phyloP scores from a whole-genome alignment of 2,888 invertebrate genomes.

The Chromoteleia sp. region DNA sequence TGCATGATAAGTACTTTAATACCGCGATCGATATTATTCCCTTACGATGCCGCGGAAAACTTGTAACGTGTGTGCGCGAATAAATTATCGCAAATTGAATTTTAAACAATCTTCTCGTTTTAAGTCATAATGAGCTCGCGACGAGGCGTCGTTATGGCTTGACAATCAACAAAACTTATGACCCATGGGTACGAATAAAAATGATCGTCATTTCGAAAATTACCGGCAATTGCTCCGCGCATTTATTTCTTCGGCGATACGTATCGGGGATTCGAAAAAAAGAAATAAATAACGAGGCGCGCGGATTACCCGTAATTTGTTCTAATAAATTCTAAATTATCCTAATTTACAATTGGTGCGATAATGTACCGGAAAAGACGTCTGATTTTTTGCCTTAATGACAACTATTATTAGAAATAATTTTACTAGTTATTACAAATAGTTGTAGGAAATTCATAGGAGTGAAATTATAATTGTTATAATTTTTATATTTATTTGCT shows the following conservation, averaged over 20 bases:
- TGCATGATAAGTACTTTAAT: conserved; percentile 19
- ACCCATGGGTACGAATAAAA: background rate
- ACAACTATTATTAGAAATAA: too few species aligned
- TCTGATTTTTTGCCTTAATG: too few species aligned
- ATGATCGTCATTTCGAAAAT: conserved; percentile 2
- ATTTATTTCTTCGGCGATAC: conserved; percentile 22
- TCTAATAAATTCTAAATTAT: conserved; percentile 8
- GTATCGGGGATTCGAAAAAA: conserved; percentile 20
- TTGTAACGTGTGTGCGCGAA: conserved; percentile 20
- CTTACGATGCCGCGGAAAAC: conserved; percentile 13
- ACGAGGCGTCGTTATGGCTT: background rate
- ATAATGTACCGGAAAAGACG: too few species aligned
- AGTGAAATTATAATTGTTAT: too few species aligned
- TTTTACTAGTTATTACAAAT: too few species aligned
- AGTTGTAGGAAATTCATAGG: too few species aligned
- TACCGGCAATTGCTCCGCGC: background rate
- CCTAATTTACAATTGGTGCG: background rate
- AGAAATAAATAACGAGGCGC: conserved; percentile 1
- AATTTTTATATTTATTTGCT: too few species aligned
- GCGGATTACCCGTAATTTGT: conserved; percentile 7
- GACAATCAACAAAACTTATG: background rate
- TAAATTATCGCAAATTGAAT: conserved; percentile 18
- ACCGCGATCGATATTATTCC: conserved; percentile 24
- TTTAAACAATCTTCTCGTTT: conserved; percentile 5
- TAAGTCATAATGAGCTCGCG: background rate